Percentiles rank a stretch among this genome's conserved stretches.
phyloP scores from a whole-genome alignment of 2,888 invertebrate species.

The Tachina grossa region DNA sequence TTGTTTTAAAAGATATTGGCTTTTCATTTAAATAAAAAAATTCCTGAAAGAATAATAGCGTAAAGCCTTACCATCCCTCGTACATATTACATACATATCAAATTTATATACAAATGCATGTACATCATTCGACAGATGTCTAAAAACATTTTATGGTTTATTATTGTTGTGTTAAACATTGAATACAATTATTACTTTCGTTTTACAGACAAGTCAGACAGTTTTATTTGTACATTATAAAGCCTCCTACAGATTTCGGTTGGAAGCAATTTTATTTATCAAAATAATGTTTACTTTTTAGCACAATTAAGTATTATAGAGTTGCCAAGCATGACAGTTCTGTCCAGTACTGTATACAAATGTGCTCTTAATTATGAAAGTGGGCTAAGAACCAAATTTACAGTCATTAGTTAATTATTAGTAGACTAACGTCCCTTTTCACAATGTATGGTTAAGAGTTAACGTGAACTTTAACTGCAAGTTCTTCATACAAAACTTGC shows the following conservation, averaged over 20 bases:
- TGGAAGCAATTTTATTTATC: conserved; percentile 14
- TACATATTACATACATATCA: too few relatives aligned
- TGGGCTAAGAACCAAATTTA: too few relatives aligned
- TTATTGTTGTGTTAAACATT: conserved; percentile 22
- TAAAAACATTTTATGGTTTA: not conserved
- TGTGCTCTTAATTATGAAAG: too few relatives aligned
- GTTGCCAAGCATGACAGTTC: conserved; percentile 5
- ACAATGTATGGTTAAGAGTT: too few relatives aligned
- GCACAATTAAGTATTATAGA: not conserved
- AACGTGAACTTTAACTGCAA: too few relatives aligned
- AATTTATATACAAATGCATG: not conserved
- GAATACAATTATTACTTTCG: conserved; percentile 37
- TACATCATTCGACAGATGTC: conserved; percentile 31
- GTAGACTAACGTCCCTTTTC: too few relatives aligned
- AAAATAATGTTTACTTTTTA: not conserved
- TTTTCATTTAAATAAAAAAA: not conserved
- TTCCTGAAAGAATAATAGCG: too few relatives aligned
- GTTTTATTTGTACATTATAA: conserved; percentile 1
- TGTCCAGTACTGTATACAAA: too few relatives aligned
- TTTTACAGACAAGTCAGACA: conserved; percentile 38
- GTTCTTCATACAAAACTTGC: too few relatives aligned
- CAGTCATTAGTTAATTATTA: too few relatives aligned
- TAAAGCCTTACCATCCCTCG: too few relatives aligned
- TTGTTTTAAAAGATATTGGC: too few relatives aligned
- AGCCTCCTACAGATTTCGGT: conserved; percentile 38